Base-by-base conservation (phyloP, 2,797 vertebrate species). In the Halcyon chelicuti region DNA sequence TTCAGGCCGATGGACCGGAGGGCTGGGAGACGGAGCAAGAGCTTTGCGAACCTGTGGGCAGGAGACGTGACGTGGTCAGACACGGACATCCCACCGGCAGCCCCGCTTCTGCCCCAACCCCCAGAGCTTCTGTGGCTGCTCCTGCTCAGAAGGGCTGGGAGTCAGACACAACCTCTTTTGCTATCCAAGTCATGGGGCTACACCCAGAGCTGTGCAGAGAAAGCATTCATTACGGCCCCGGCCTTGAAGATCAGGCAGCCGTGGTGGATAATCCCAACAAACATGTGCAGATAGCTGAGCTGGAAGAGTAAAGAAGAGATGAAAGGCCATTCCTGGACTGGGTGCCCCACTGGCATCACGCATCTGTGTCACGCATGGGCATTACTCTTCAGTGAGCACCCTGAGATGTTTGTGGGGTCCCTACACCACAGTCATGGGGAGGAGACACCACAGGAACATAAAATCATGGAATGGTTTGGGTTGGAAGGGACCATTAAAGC, bases 1-100 rank as follows among this genome's bases (percentile, higher is more conserved):
- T 99, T 99, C 55, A 99, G 99, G 86, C 99, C 99, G 20, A 99
- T 99, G 95, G 99, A 99, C 16, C 99, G 99, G 70, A 99, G 98
- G 7, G 99, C 99, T 0, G 99, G 99, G 93, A 99, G 98, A 88
- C 99, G 99, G 16, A 99, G 98, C 97, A 99, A 97, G 93, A 99
- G 98, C 97, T 99, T 99, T 67, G 99, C 99, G 0, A 99, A 99
- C 98, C 99, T 99, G 98, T 5, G 6, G 47, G 13, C 2, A 14
- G 23, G 37, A 89, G 60, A 58, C 5, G 16, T 0, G 3, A 54
- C 39, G 16, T 0, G 40, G 49, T 94, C 74, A 97, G 52, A 17
- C 13, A 16, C 17, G 4, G 42, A 47, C 12, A 47, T 1, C 37
- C 26, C 40, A 40, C 22, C 1, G 0, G 26, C 61, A 55, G 33